Conservation (phyloP, 1,140 invertebrate species). For the Drosophila tani region DNA sequence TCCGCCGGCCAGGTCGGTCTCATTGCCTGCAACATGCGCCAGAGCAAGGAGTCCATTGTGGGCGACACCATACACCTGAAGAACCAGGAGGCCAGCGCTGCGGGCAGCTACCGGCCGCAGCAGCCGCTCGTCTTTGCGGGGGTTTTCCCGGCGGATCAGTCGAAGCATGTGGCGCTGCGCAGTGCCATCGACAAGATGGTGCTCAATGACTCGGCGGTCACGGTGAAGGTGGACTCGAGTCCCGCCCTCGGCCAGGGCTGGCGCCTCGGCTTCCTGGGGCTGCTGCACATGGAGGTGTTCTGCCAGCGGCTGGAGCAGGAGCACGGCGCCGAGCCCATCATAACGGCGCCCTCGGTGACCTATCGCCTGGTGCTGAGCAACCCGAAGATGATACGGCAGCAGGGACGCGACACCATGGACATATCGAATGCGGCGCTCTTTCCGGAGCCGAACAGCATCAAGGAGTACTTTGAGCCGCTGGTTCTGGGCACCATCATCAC, state of each 20-base stretch:
- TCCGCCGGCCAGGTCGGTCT: conserved; percentile 88
- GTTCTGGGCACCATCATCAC: conserved; percentile 95
- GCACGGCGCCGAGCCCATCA: conserved; percentile 93
- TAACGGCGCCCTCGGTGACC: conserved; percentile 97
- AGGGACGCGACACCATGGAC: conserved; percentile 89
- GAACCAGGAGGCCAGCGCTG: conserved; percentile 83
- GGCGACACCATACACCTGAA: conserved; percentile 93
- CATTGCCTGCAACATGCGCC: conserved; percentile 92
- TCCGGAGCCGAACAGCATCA: conserved; percentile 89
- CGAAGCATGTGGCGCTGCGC: conserved; percentile 90
- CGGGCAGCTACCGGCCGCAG: conserved; percentile 89
- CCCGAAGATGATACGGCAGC: conserved; percentile 88
- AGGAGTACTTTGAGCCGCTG: conserved; percentile 94
- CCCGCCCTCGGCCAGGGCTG: conserved; percentile 97
- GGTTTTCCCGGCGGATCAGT: conserved; percentile 96
- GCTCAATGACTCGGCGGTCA: conserved; percentile 97
- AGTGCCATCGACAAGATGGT: conserved; percentile 95
- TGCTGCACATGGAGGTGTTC: conserved; percentile 98
- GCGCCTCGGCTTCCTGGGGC: conserved; percentile 96
- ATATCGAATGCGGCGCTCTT: conserved; percentile 95
- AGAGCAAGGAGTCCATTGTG: conserved; percentile 91
- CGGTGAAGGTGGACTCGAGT: conserved; percentile 92
- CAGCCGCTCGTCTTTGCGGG: conserved; percentile 98
- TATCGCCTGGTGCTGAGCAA: conserved; percentile 92
- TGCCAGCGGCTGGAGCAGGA: conserved; percentile 97